phyloP scores from a whole-genome alignment of 1,140 invertebrate species.

The Temnothorax curvispinosus region DNA sequence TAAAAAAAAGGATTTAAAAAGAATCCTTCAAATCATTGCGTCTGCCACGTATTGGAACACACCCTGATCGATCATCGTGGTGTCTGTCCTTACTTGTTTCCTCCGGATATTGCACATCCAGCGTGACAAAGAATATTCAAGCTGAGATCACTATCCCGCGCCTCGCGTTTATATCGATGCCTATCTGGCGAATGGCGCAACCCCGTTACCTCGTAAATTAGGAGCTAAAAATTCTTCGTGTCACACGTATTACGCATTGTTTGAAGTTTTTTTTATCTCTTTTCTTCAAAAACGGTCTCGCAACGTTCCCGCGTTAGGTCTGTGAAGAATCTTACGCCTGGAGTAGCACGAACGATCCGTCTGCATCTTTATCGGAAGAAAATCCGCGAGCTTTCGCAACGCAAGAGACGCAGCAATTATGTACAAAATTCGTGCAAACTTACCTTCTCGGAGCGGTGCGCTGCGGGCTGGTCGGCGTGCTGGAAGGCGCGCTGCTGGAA shows the following conservation, averaged over 20 bases:
- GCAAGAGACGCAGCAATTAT: not conserved
- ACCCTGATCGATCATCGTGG: not conserved
- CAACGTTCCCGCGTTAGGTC: not conserved
- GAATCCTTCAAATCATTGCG: not conserved
- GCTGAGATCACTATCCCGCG: not conserved
- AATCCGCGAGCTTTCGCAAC: not conserved
- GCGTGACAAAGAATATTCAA: not conserved
- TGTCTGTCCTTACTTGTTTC: not conserved
- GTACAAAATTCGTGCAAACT: not conserved
- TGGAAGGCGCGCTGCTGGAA: slow-evolving; percentile 71
- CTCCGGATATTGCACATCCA: not conserved
- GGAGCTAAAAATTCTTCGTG: not conserved
- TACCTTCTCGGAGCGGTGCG: slow-evolving; percentile 68
- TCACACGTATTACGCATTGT: not conserved
- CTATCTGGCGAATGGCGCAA: not conserved
- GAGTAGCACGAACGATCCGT: not conserved
- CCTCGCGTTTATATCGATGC: not conserved
- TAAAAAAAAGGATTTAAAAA: not conserved
- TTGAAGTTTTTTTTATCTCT: not conserved
- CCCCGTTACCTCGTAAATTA: not conserved
- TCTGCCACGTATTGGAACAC: not conserved
- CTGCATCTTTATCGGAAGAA: not conserved
- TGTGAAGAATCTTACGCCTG: not conserved
- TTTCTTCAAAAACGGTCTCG: not conserved
- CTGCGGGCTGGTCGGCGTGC: slow-evolving; percentile 73